Base-by-base conservation (phyloP, 2,888 invertebrate species). In the Psylliodes chrysocephalus region DNA sequence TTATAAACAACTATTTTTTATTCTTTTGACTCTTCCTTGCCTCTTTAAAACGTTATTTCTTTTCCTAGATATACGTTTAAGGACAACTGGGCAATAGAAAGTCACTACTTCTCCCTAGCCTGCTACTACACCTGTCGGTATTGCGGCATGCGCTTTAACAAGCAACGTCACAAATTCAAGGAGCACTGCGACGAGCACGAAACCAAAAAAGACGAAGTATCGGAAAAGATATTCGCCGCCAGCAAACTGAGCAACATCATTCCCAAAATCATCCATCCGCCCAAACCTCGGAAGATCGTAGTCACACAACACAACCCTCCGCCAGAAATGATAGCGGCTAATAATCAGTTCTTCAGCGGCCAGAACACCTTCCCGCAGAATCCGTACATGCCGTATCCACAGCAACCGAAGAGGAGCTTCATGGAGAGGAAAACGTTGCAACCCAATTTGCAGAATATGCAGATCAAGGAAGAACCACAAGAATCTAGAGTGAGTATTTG, bases 1-100 rank as follows among this genome's bases (percentile, higher is more conserved):
- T n/a, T n/a, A n/a, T n/a, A n/a, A n/a, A n/a, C n/a, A n/a, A n/a
- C n/a, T n/a, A n/a, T n/a, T n/a, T n/a, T n/a, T n/a, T n/a, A n/a
- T n/a, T n/a, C n/a, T n/a, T n/a, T n/a, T n/a, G n/a, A n/a, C n/a
- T n/a, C n/a, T n/a, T n/a, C n/a, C n/a, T n/a, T n/a, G n/a, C n/a
- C n/a, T n/a, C n/a, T n/a, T n/a, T n/a, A n/a, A n/a, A n/a, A n/a
- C n/a, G 7, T 17, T 0, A 30, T 52, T 33, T 7, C 15, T 8
- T 17, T 35, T 49, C 46, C 17, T 22, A 67, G 67, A 8, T 82
- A 82, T 67, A 81, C 79, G 4, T 83, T 82, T 61, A 83, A 82
- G 69, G 83, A 82, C 67, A 82, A 82, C 60, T 83, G 83, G 83
- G 81, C 82, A 0, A 82, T 83, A 12, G 83, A 83, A 63, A 77